phyloP scores from a whole-genome alignment of 1,140 invertebrate genomes.

The Ostrea denselamellosa region DNA sequence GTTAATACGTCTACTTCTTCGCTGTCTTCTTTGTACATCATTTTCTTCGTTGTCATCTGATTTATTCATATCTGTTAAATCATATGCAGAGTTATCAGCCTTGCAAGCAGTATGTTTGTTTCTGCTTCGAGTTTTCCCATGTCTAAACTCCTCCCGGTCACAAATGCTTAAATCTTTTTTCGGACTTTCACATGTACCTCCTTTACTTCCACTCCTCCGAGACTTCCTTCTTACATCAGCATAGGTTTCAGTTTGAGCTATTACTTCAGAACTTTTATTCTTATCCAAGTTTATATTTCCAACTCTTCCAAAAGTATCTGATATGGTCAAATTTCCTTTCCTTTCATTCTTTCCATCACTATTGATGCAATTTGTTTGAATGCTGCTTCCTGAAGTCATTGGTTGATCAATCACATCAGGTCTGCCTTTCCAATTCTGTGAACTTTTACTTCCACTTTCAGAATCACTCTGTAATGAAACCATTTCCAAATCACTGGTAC shows the following conservation, averaged over 20 bases:
- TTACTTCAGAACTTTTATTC: not conserved
- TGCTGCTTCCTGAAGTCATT: not conserved
- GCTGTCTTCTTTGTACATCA: not conserved
- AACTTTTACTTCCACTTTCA: not conserved
- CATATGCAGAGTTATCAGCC: not conserved
- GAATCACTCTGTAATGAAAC: not conserved
- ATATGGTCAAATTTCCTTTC: not conserved
- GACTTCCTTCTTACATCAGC: not conserved
- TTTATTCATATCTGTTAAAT: not conserved
- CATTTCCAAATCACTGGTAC: not conserved
- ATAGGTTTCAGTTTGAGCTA: not conserved
- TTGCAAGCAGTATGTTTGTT: not conserved
- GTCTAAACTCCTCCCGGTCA: not conserved
- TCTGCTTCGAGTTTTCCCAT: not conserved
- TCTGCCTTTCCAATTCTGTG: not conserved
- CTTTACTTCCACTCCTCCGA: not conserved
- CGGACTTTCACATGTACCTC: not conserved
- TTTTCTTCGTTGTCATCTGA: not conserved
- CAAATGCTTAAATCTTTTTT: not conserved
- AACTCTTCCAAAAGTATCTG: not conserved
- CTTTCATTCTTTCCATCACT: not conserved
- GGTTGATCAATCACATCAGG: not conserved
- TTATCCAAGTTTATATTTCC: not conserved
- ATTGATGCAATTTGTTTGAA: not conserved
- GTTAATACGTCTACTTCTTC: not conserved